Conservation (phyloP, 2,888 invertebrate genomes). For the Teleogryllus oceanicus region DNA sequence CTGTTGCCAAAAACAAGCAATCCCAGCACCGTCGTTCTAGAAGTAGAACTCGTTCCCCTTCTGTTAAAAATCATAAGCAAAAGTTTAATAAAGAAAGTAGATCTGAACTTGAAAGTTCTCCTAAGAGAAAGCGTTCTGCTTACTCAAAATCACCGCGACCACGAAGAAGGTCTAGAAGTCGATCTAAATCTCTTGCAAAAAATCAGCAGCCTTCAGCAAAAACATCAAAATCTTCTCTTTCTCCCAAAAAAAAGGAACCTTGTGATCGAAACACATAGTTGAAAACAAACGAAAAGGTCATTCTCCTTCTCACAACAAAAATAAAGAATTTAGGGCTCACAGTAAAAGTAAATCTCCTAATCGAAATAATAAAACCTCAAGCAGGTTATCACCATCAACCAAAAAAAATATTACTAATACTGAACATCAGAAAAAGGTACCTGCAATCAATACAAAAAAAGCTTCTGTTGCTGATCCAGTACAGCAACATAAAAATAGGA, state of each 20-base stretch:
- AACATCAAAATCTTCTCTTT: slow-evolving; percentile 25
- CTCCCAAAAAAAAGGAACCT: slow-evolving; percentile 24
- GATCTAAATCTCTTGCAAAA: slow-evolving; percentile 32
- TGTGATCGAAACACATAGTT: slow-evolving; percentile 18
- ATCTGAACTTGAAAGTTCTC: slow-evolving; percentile 28
- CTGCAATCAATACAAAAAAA: neutral
- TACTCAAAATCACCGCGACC: slow-evolving; percentile 38
- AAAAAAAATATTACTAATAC: slow-evolving; percentile 23
- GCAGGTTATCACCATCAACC: slow-evolving; percentile 24
- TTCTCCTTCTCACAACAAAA: slow-evolving; percentile 18
- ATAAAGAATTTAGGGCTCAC: neutral
- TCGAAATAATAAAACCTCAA: slow-evolving; percentile 4
- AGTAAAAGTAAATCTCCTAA: slow-evolving; percentile 28
- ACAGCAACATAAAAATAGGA: slow-evolving; percentile 12
- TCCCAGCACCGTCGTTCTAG: neutral
- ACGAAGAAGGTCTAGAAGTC: slow-evolving; percentile 38
- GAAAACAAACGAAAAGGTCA: slow-evolving; percentile 4
- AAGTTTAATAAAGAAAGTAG: slow-evolving; percentile 24
- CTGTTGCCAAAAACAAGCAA: slow-evolving; percentile 20
- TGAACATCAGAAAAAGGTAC: slow-evolving; percentile 26
- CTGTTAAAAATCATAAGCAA: slow-evolving; percentile 22
- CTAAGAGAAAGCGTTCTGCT: slow-evolving; percentile 37
- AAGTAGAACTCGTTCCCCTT: slow-evolving; percentile 26
- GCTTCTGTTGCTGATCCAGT: neutral
- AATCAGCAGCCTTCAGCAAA: slow-evolving; percentile 27